A percentile compares a stretch with the other conserved stretches of the same genome.
phyloP scores from a whole-genome alignment of 2,797 vertebrate species.

The Apodemus agrarius region DNA sequence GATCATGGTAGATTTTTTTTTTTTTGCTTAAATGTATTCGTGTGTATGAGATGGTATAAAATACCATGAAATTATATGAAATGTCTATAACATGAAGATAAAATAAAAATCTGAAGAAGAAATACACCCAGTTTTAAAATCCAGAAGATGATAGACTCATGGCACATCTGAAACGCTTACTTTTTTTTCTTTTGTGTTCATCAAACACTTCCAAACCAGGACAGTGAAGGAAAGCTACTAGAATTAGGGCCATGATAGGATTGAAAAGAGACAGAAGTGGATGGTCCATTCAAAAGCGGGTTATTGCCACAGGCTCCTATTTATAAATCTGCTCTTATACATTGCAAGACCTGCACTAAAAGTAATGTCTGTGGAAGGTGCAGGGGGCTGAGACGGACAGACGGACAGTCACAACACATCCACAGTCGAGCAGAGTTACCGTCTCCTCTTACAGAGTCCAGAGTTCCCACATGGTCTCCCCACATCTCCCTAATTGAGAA shows the following conservation, averaged over 20 bases:
- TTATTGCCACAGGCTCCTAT: neutral
- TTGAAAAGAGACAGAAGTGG: neutral
- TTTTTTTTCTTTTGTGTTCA: conserved; percentile 21
- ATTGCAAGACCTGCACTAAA: conserved; percentile 24
- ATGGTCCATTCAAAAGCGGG: neutral
- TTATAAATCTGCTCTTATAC: neutral
- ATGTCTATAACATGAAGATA: neutral
- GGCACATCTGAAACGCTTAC: neutral
- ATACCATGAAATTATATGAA: neutral
- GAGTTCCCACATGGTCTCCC: neutral
- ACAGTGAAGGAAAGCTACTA: conserved; percentile 4
- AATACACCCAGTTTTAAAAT: conserved; percentile 1
- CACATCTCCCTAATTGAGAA: neutral
- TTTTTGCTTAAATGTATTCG: neutral
- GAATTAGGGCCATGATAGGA: neutral
- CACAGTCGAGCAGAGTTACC: neutral
- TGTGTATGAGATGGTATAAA: neutral
- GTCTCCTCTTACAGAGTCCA: neutral
- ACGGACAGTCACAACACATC: neutral
- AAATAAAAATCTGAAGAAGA: conserved; percentile 9
- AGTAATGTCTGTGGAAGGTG: neutral
- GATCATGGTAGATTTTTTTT: neutral
- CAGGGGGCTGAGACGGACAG: neutral
- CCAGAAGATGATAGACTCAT: neutral
- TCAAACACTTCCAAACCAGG: conserved; percentile 26